Base-by-base conservation (phyloP, 64 coral and sea anemone genomes). In the Porites australiensis region DNA sequence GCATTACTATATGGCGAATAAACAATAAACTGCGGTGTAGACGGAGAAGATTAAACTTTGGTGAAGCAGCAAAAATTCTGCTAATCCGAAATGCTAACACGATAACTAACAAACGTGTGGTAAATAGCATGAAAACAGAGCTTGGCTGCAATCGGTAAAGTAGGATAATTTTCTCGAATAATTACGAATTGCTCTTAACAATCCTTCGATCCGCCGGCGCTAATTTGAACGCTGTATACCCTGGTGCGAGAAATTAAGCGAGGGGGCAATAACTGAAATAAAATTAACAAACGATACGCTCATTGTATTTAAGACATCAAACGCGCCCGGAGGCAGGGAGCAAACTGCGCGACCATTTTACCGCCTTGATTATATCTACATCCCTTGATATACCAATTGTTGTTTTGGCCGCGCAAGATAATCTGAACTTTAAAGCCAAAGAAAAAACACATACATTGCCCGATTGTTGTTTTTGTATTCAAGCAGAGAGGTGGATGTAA, bases 401-500 rank as follows among this genome's bases (percentile, higher is more conserved):
- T 64, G 61, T 64, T 64, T 64, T 64, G 61, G 61, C 61, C 61
- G 61, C 3, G 11, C 11, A 64, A 64, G 62, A 64, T 64, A 12
- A 6, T 22, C n/a, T 72, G 45, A 65, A 23, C 22, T 47, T 82
- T 22, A 82, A 60, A 59, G 55, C 22, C 55, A 13, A 44, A 82
- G 79, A 43, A 47, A 64, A 65, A 82, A 65, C 58, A 27, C 27
- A 8, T 57, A 65, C 37, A 63, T 47, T 82, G n/a, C 48, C 60
- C 27, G 27, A 82, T 65, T 82, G 49, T 78, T 78, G 27, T 78
- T 82, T 37, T 65, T 82, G 60, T 64, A 64, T 82, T 82, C 58
- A 82, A 48, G 19, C 50, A 19, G 50, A 46, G 79, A 64, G 47
- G 13, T 64, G 58, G 57, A 37, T 37, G 27, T 37, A 37, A 37